Percentiles rank a stretch among this genome's conserved stretches.
phyloP scores from a whole-genome alignment of 2,113 vertebrate species.

The Miniopterus natalensis region DNA sequence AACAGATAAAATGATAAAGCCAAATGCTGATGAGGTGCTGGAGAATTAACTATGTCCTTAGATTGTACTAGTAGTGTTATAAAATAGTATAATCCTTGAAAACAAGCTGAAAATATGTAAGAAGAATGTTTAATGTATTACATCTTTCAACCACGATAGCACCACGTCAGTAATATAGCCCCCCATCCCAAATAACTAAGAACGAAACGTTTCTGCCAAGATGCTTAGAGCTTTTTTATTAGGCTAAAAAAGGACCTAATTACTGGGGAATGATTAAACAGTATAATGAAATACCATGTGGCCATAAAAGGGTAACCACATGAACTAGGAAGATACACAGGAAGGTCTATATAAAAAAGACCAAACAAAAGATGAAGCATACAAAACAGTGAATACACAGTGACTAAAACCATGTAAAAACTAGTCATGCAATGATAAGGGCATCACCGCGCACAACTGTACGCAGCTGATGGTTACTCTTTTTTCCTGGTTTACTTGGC shows the following conservation, averaged over 20 bases:
- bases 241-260: constrained; percentile 17
- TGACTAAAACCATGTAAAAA: constrained; percentile 2
- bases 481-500: background rate
- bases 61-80: background rate
- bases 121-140: constrained; percentile 8
- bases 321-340: background rate
- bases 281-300: background rate
- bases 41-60: background rate
- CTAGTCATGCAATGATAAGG: background rate
- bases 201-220: constrained; percentile 35
- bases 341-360: constrained; percentile 16
- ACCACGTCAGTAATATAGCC: background rate
- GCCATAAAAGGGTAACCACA: constrained; percentile 35
- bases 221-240: constrained; percentile 20
- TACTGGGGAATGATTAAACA: constrained; percentile 12
- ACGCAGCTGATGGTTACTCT: background rate
- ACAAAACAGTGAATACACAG: background rate
- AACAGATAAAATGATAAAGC: constrained; percentile 44
- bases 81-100: constrained; percentile 31
- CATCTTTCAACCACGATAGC: background rate
- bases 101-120: constrained; percentile 32
- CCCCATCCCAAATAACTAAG: background rate
- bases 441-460: background rate
- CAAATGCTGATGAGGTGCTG: background rate
- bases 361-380: background rate